Evolutionary conservation across 2,888 invertebrate species (phyloP), one percentile per base, ranked within the genome.

Genomic region (Laspeyria flexula): DNA sequence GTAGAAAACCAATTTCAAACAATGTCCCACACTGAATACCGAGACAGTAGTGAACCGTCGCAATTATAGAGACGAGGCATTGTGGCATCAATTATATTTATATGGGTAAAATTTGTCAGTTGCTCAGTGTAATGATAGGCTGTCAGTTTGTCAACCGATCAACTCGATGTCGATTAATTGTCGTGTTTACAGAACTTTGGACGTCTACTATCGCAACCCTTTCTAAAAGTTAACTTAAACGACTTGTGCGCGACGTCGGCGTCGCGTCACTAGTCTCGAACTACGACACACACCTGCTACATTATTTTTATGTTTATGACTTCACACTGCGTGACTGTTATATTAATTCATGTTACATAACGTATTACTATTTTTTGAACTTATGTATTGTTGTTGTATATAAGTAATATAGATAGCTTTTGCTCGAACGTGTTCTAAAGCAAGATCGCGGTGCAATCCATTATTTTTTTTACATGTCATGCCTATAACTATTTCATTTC

Each of bases 151-250:
- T 31, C 33, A 30, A n/a, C 6, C 29, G 18, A 42, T 42, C 31
- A 23, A 23, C 13, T n/a, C n/a, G n/a, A n/a, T 31, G 31, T 21
- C 21, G 21, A 31, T 31, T 42, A 42, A 42, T 42, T 42, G 31
- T 13, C 11, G n/a, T 33, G 21, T 41, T 18, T 41, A 21, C 31
- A 11, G 21, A 41, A 31, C 21, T 30, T 41, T 30, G 4, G 6
- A 31, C 11, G 1, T 11, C 11, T 18, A 21, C 9, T 41, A 31
- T 11, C 9, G 13, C 13, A 27, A 25, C 38, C 38, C 25, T 27
- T 27, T 15, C 27, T 12, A 12, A 27, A 39, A 39, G 13, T 39
- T 39, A 13, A 39, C 21, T 13, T 25, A 13, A 38, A 23, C 37
- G n/a, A 35, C 35, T 18, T 35, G 10, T n/a, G n/a, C 16, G 18